phyloP scores from a whole-genome alignment of 2,888 invertebrate genomes.

The Furcula furcula region DNA sequence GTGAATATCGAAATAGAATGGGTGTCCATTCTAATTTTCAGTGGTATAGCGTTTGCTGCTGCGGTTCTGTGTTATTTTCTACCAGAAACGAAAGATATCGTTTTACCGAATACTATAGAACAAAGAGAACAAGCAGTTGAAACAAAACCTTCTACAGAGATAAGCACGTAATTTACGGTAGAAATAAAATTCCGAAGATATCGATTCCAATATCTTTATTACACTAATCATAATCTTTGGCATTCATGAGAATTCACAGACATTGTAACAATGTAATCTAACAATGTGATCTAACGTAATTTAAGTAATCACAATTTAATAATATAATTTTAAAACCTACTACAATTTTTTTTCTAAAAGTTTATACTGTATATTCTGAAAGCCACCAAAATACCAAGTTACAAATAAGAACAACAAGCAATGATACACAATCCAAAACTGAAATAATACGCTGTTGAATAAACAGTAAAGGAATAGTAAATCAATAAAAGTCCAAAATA shows the following conservation, averaged over 20 bases:
- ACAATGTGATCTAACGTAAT: too few relatives aligned
- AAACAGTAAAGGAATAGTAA: slow-evolving; percentile 68
- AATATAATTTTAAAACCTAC: slow-evolving; percentile 13
- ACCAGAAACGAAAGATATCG: slow-evolving; percentile 65
- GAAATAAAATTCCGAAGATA: neutral
- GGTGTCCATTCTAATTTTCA: slow-evolving; percentile 63
- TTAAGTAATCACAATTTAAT: too few relatives aligned
- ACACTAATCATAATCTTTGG: slow-evolving; percentile 34
- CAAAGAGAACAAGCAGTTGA: slow-evolving; percentile 44
- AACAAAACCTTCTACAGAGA: slow-evolving; percentile 1
- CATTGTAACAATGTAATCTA: slow-evolving; percentile 2
- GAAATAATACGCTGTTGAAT: slow-evolving; percentile 63
- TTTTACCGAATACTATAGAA: slow-evolving; percentile 61
- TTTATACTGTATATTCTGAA: slow-evolving; percentile 82
- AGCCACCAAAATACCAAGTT: slow-evolving; percentile 81
- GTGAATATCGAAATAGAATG: slow-evolving; percentile 76
- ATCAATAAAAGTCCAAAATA: slow-evolving; percentile 85
- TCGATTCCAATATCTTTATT: slow-evolving; percentile 8
- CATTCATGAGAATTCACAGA: slow-evolving; percentile 52
- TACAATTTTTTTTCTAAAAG: slow-evolving; percentile 45
- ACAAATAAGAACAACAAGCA: slow-evolving; percentile 77
- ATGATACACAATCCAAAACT: slow-evolving; percentile 79
- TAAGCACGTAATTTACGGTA: neutral
- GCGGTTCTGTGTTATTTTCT: slow-evolving; percentile 58
- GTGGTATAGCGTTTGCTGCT: slow-evolving; percentile 52